Evolutionary conservation across 2,888 invertebrate species (phyloP).

Genomic region (Sarcophaga caerulescens): DNA sequence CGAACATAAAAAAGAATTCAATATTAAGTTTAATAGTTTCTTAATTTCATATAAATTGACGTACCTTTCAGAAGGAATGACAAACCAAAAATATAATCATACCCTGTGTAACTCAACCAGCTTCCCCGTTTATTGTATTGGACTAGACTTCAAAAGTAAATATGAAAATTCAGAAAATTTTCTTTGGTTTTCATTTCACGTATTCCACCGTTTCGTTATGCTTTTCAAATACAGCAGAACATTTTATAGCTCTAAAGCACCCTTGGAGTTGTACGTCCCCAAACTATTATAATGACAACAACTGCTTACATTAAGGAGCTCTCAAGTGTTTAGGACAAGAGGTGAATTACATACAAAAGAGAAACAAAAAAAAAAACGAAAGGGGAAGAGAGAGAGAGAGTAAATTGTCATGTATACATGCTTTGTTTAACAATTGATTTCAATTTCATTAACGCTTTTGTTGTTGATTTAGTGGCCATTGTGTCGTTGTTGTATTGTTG

Average conservation of each 20-base stretch:
- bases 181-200: constrained; percentile 1
- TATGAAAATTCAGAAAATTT: too few relatives aligned
- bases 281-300: constrained; percentile 19
- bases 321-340: constrained; percentile 6
- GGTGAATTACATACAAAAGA: not conserved
- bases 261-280: constrained; percentile 24
- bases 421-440: constrained; percentile 67
- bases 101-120: too few relatives aligned
- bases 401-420: constrained; percentile 58
- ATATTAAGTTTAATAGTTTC: constrained; percentile 18
- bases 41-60: constrained; percentile 7
- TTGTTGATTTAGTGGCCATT: constrained; percentile 67
- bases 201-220: constrained; percentile 41
- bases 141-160: too few relatives aligned
- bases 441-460: constrained; percentile 68
- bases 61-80: not conserved
- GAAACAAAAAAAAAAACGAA: not conserved
- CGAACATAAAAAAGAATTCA: not conserved
- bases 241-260: constrained; percentile 18
- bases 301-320: constrained; percentile 35
- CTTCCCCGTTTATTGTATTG: too few relatives aligned
- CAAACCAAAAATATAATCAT: too few relatives aligned
- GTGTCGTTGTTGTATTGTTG: constrained; percentile 31
- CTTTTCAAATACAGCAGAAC: constrained; percentile 41
- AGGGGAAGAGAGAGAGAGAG: not conserved